Evolutionary conservation across 37 sponge, comb jelly and placozoan species (phyloP).

Genomic region (Oscarella lobularis): DNA sequence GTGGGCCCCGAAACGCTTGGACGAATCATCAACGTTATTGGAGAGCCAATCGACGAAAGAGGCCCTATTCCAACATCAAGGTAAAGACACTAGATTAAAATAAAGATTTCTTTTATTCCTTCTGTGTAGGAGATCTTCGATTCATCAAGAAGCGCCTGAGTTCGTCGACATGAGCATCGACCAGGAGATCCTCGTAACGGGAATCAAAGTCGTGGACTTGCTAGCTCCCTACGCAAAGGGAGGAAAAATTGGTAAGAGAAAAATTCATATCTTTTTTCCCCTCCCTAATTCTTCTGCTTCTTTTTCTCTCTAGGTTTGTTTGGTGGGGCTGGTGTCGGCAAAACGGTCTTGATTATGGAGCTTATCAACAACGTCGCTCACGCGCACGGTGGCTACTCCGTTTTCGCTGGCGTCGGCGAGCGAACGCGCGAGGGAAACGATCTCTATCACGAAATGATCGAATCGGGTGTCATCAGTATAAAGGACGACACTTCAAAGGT

Average conservation of each 20-base stretch:
- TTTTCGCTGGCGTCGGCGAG: slow-evolving; percentile 99
- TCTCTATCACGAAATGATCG: slow-evolving; percentile 98
- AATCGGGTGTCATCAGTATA: slow-evolving; percentile 80
- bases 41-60: slow-evolving; percentile 97
- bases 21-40: slow-evolving; percentile 98
- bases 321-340: slow-evolving; percentile 99
- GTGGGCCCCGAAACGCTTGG: slow-evolving; percentile 96
- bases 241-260: slow-evolving; percentile 90
- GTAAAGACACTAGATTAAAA: slow-evolving; percentile 20
- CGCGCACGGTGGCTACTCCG: slow-evolving; percentile 97
- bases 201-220: slow-evolving; percentile 98
- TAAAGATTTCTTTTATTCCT: slow-evolving; percentile 5
- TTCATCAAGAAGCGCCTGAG: slow-evolving; percentile 97
- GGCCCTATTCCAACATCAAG: slow-evolving; percentile 68
- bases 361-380: slow-evolving; percentile 98
- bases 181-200: slow-evolving; percentile 97
- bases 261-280: background rate
- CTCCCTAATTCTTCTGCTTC: background rate
- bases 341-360: slow-evolving; percentile 99
- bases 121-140: slow-evolving; percentile 20
- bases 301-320: slow-evolving; percentile 57
- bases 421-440: slow-evolving; percentile 98
- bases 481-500: slow-evolving; percentile 83
- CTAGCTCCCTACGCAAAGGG: slow-evolving; percentile 97
- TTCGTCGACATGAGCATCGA: slow-evolving; percentile 97